phyloP scores from a whole-genome alignment of 2,797 vertebrate species.

The Enteromius radiatus region DNA sequence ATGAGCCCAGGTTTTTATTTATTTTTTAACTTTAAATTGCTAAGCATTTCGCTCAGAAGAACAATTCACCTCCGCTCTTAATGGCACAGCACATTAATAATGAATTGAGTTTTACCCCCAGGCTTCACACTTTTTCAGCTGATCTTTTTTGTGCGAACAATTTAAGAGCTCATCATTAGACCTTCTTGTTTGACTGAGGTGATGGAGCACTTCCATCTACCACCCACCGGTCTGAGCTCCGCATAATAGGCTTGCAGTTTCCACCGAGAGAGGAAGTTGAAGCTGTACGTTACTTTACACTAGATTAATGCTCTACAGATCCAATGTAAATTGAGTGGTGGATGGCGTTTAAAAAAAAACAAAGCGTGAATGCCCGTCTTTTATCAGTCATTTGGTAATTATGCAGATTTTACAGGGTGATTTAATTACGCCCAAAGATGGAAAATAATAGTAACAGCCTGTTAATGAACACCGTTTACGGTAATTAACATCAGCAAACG shows the following conservation, averaged over 20 bases:
- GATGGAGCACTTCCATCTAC: slow-evolving; percentile 57
- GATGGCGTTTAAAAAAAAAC: slow-evolving; percentile 16
- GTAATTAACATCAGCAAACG: slow-evolving; percentile 46
- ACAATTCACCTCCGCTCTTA: slow-evolving; percentile 50
- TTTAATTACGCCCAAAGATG: slow-evolving; percentile 56
- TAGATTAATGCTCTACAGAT: slow-evolving; percentile 20
- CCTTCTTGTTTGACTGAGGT: slow-evolving; percentile 46
- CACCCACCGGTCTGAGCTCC: slow-evolving; percentile 56
- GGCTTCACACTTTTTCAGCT: slow-evolving; percentile 35
- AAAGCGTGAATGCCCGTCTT: slow-evolving; percentile 37
- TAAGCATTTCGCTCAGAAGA: slow-evolving; percentile 24
- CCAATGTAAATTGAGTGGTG: slow-evolving; percentile 37
- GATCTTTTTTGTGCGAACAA: slow-evolving; percentile 51
- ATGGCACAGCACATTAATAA: slow-evolving; percentile 37
- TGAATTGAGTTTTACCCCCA: slow-evolving; percentile 45
- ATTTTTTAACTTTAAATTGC: slow-evolving; percentile 25
- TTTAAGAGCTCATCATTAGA: slow-evolving; percentile 48
- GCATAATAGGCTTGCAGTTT: slow-evolving; percentile 56
- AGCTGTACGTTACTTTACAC: background rate
- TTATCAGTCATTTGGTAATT: slow-evolving; percentile 50
- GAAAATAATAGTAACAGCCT: slow-evolving; percentile 54
- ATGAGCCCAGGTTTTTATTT: background rate
- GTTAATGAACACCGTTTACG: slow-evolving; percentile 55
- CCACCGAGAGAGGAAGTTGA: slow-evolving; percentile 38
- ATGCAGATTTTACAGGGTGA: slow-evolving; percentile 52